Evolutionary conservation across 1,140 invertebrate genomes (phyloP).

Genomic region (Plectus sambesii): DNA sequence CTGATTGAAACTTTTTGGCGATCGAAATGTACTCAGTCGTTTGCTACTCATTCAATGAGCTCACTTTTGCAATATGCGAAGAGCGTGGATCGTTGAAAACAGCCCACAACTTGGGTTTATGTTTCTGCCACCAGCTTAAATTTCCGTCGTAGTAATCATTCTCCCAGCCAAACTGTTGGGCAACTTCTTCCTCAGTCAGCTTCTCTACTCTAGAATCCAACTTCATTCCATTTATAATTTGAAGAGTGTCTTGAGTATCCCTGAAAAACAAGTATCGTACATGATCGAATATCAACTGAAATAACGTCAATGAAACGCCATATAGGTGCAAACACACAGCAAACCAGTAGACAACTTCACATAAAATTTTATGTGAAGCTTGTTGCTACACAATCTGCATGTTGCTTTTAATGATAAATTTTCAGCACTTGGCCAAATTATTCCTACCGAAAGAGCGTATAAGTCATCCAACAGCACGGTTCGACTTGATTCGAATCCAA

Average conservation of each 20-base stretch:
- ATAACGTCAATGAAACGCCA: too few species aligned
- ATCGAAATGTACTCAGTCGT: too few species aligned
- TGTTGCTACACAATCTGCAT: too few species aligned
- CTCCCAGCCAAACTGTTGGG: slow-evolving; percentile 72
- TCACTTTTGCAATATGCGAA: slow-evolving; percentile 67
- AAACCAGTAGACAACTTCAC: too few species aligned
- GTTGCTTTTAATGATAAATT: slow-evolving; percentile 57
- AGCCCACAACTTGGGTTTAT: slow-evolving; percentile 70
- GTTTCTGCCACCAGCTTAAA: slow-evolving; percentile 63
- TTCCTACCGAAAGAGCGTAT: slow-evolving; percentile 69
- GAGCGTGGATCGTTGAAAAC: slow-evolving; percentile 78
- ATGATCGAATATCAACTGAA: too few species aligned
- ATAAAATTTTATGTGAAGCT: too few species aligned
- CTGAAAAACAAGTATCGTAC: too few species aligned
- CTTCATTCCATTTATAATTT: slow-evolving; percentile 80
- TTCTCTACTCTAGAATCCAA: slow-evolving; percentile 76
- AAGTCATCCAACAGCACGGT: slow-evolving; percentile 93
- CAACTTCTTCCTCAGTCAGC: slow-evolving; percentile 72
- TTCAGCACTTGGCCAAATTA: too few species aligned
- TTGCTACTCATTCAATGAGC: too few species aligned
- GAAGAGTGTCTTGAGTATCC: slow-evolving; percentile 89
- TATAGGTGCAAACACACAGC: too few species aligned
- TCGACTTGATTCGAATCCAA: slow-evolving; percentile 77
- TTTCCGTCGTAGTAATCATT: slow-evolving; percentile 64
- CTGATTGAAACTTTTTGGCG: too few species aligned